Evolutionary conservation across 2,888 invertebrate genomes (phyloP).

Genomic region (Dryobotodes eremita): DNA sequence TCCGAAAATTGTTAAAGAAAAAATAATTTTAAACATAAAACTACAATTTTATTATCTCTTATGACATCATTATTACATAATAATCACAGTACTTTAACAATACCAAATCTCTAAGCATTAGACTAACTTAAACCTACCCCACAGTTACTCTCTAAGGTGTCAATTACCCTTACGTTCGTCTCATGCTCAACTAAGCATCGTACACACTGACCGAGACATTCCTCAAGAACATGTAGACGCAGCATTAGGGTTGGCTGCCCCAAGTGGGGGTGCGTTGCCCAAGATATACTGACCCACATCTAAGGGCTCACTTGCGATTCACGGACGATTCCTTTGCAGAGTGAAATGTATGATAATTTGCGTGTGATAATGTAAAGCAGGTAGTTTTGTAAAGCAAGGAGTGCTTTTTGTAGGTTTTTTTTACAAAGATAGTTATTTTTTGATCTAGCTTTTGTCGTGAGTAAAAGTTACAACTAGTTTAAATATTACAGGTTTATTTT

Average conservation of each 20-base stretch:
- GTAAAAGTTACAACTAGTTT: no score
- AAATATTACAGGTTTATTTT: background rate
- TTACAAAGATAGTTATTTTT: background rate
- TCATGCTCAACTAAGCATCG: slow-evolving; percentile 15
- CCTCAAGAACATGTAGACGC: slow-evolving; percentile 50
- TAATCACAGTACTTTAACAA: background rate
- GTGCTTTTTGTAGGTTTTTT: background rate
- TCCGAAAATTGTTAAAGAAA: background rate
- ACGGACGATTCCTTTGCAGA: slow-evolving; percentile 18
- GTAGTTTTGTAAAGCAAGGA: background rate
- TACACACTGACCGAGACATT: slow-evolving; percentile 53
- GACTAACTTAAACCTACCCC: no score
- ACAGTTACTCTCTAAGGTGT: background rate
- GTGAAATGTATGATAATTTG: slow-evolving; percentile 21
- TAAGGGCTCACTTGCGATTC: slow-evolving; percentile 40
- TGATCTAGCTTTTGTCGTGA: background rate
- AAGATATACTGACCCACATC: slow-evolving; percentile 66
- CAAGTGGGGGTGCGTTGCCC: slow-evolving; percentile 40
- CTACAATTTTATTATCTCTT: no score
- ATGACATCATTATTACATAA: background rate
- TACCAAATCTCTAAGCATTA: background rate
- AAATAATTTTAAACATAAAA: no score
- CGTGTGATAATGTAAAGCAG: background rate
- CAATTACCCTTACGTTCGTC: slow-evolving; percentile 3
- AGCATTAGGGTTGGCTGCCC: slow-evolving; percentile 43